Evolutionary conservation across 2,888 invertebrate species (phyloP).

Genomic region (Mythimna ferrago): DNA sequence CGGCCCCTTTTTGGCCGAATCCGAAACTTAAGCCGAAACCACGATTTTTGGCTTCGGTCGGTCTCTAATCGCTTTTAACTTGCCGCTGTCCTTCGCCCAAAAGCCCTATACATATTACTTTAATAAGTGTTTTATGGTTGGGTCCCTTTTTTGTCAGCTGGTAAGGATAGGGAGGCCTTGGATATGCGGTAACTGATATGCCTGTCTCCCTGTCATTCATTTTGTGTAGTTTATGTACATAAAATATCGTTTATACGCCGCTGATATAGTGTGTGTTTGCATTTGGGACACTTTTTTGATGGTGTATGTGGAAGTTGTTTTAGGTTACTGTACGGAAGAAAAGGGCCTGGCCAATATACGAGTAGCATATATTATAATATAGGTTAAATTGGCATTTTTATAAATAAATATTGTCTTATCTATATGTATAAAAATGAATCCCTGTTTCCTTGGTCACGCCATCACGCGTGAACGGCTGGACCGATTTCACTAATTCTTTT

Average conservation of each 20-base stretch:
- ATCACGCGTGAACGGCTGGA: too few relatives aligned
- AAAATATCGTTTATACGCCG: slow-evolving; percentile 7
- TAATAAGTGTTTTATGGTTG: slow-evolving; percentile 55
- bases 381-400: too few relatives aligned
- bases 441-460: too few relatives aligned
- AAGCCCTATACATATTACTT: slow-evolving; percentile 57
- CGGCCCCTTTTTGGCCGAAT: too few relatives aligned
- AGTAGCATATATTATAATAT: too few relatives aligned
- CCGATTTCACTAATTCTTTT: too few relatives aligned
- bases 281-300: background rate
- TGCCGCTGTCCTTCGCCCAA: slow-evolving; percentile 32
- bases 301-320: background rate
- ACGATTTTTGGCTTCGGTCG: too few relatives aligned
- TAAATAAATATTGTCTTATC: too few relatives aligned
- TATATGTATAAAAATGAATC: too few relatives aligned
- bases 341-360: background rate
- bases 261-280: background rate
- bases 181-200: slow-evolving; percentile 49
- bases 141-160: slow-evolving; percentile 64
- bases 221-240: slow-evolving; percentile 35
- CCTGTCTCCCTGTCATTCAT: slow-evolving; percentile 45
- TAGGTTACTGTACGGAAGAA: background rate
- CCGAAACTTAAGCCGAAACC: too few relatives aligned
- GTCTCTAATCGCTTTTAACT: slow-evolving; percentile 47
- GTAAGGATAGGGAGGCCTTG: slow-evolving; percentile 17